Evolutionary conservation across 2,888 invertebrate species (phyloP).

Genomic region (Heteromurus nitidus): DNA sequence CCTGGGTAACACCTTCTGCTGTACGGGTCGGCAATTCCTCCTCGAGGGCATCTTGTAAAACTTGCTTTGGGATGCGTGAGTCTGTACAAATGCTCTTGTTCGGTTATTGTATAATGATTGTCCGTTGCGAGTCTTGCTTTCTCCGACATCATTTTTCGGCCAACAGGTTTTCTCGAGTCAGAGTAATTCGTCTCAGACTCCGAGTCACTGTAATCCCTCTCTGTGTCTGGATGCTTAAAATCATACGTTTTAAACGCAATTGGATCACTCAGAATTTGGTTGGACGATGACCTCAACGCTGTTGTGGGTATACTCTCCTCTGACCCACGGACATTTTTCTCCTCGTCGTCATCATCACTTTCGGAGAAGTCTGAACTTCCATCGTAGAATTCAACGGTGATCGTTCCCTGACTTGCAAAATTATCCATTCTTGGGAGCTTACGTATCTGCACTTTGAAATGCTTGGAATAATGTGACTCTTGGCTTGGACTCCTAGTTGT

Average conservation of each 20-base stretch:
- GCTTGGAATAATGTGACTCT: too few relatives aligned
- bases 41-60: constrained; percentile 46
- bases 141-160: background rate
- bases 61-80: constrained; percentile 32
- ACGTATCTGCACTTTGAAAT: too few relatives aligned
- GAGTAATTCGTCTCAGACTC: background rate
- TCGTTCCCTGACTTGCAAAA: constrained; percentile 18
- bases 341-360: constrained; percentile 22
- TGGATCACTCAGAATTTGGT: background rate
- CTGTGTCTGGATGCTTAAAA: constrained; percentile 24
- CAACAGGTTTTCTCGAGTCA: background rate
- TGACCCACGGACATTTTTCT: background rate
- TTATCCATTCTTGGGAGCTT: constrained; percentile 41
- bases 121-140: constrained; percentile 20
- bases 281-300: background rate
- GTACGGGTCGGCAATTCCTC: constrained; percentile 22
- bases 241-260: constrained; percentile 42
- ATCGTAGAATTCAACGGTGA: constrained; percentile 49
- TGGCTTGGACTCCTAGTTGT: too few relatives aligned
- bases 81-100: constrained; percentile 8
- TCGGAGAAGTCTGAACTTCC: constrained; percentile 40
- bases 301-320: background rate
- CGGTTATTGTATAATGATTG: constrained; percentile 19
- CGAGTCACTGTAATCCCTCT: background rate
- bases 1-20: constrained; percentile 33